Percentiles rank a stretch among this genome's conserved stretches.
These are phyloP conservation scores for Helleia helle DNA, from an alignment of 2,888 invertebrate species.

Conservation along the genomic window DNA sequence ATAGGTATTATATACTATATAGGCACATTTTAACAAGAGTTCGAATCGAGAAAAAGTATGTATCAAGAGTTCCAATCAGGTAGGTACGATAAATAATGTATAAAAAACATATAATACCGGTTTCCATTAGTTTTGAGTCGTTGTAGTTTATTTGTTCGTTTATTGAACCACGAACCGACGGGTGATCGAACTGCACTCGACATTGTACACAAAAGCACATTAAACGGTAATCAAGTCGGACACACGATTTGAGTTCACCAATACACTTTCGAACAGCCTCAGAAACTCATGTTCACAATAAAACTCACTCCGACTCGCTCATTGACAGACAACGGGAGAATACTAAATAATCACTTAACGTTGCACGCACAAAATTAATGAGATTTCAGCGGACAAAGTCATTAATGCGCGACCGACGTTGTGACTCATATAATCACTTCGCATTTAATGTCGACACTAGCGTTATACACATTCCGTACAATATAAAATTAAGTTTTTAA, in stretches of 20 bases:
- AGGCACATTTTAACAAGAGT: no score
- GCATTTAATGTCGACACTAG: conserved; percentile 32
- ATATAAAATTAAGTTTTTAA: conserved; percentile 25
- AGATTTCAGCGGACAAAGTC: conserved; percentile 61
- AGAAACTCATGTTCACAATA: conserved; percentile 36
- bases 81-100: conserved; percentile 18
- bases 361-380: conserved; percentile 66
- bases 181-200: conserved; percentile 51
- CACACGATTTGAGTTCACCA: conserved; percentile 30
- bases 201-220: conserved; percentile 40
- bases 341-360: conserved; percentile 67
- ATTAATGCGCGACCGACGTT: conserved; percentile 55
- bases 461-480: conserved; percentile 29
- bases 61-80: background rate
- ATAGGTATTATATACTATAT: no score
- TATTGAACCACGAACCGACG: conserved; percentile 58
- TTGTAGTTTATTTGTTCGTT: conserved; percentile 48
- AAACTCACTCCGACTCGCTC: conserved; percentile 45
- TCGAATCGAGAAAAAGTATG: no score
- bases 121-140: conserved; percentile 58
- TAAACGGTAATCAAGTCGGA: conserved; percentile 32
- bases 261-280: conserved; percentile 46
- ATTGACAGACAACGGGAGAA: conserved; percentile 27
- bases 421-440: conserved; percentile 61
- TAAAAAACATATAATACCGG: conserved; percentile 49